These are phyloP conservation scores for Elaphurus davidianus DNA, from an alignment of 2,113 vertebrate species.

Conservation along the genomic window DNA sequence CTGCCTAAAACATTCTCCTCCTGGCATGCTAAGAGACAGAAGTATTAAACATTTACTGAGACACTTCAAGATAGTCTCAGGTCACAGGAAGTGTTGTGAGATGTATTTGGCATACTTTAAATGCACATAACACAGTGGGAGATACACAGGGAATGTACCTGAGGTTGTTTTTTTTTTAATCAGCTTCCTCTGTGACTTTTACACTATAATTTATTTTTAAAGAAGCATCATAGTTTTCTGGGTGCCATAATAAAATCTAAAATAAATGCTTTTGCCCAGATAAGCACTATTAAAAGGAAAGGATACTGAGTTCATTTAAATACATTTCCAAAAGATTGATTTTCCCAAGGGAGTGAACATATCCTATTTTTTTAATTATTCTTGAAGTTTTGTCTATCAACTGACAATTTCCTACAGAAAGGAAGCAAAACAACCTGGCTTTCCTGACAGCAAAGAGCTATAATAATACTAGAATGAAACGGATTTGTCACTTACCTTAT, in stretches of 20 bases:
- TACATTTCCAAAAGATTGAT: constrained; percentile 80
- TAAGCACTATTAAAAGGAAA: constrained; percentile 78
- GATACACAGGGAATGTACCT: constrained; percentile 68
- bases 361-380: constrained; percentile 80
- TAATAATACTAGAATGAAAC: constrained; percentile 69
- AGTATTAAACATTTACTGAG: constrained; percentile 73
- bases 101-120: constrained; percentile 78
- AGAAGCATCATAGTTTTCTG: constrained; percentile 71
- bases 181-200: constrained; percentile 76
- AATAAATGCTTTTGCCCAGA: constrained; percentile 72
- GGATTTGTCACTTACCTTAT: constrained; percentile 52
- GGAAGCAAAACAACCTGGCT: constrained; percentile 74
- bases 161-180: constrained; percentile 71
- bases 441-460: constrained; percentile 76
- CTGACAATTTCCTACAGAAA: constrained; percentile 76
- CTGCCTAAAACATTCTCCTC: constrained; percentile 31
- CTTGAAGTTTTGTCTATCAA: constrained; percentile 81
- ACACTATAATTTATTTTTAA: constrained; percentile 84
- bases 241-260: constrained; percentile 71
- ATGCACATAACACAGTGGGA: constrained; percentile 74
- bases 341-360: constrained; percentile 66
- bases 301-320: constrained; percentile 83
- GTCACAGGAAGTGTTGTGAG: constrained; percentile 78
- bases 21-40: constrained; percentile 45
- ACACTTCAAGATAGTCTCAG: constrained; percentile 69